Evolutionary conservation across 2,888 invertebrate species (phyloP), one percentile per base, ranked within the genome.

Genomic region (Mythimna ferrago): DNA sequence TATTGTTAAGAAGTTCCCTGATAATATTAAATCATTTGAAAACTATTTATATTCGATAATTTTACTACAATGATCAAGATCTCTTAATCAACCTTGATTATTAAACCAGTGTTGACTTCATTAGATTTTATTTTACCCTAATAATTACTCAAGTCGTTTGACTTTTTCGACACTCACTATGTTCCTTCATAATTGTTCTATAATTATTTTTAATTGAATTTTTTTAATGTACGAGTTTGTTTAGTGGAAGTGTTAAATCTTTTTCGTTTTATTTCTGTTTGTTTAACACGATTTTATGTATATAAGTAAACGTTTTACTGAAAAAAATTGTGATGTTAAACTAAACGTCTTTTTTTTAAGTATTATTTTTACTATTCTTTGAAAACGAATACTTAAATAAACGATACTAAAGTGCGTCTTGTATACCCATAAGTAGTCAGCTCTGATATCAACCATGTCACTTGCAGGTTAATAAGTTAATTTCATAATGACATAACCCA

Each of bases 151-250:
- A 32, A 32, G 32, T 32, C 32, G 32, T 32, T 32, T 32, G 5
- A 32, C 32, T 2, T 32, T 32, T 32, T 32, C 0, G 32, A 32
- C 32, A 32, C 32, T 32, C n/a, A 38, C 41, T 56, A 21, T 21
- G 53, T 69, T 64, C 54, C n/a, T 32, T 54, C 6, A 19, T 66
- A 63, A 62, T 64, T 64, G 26, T 38, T 11, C 16, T 48, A 41
- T 53, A 2, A 69, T 53, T 58, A 26, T 58, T 73, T 63, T 35
- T 51, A 35, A 61, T 54, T 48, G 14, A 16, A 35, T 6, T 9
- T 1, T 10, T 56, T 48, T 6, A 6, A 6, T 44, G 35, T 64
- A 19, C 5, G 41, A 58, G 32, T 32, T 61, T 61, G 3, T 32
- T 53, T 51, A 41, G 6, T 51, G 51, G 14, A 53, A 44, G 21